phyloP scores from a whole-genome alignment of 2,888 invertebrate genomes.

The Tenodera sinensis region DNA sequence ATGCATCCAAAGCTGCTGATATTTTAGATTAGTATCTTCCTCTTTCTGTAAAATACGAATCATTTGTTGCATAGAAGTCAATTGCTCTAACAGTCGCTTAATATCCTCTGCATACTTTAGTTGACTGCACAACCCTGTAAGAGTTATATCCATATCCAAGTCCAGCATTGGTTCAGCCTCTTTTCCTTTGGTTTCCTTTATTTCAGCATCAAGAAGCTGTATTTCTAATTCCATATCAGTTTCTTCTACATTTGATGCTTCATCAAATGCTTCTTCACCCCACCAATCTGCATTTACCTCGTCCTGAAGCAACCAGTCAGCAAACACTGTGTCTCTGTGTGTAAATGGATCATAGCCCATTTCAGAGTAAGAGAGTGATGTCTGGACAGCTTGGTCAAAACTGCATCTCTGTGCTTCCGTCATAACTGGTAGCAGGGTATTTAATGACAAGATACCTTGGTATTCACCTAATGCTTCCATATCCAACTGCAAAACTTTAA shows the following conservation, averaged over 20 bases:
- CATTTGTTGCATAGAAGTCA: neutral
- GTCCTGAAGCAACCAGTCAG: neutral
- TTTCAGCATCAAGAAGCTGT: neutral
- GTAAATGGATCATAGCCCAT: neutral
- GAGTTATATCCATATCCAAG: neutral
- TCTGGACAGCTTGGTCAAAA: neutral
- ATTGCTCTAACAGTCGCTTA: neutral
- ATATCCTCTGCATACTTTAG: neutral
- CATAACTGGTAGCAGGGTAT: neutral
- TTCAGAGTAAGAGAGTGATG: neutral
- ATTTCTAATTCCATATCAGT: neutral
- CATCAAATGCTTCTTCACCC: neutral
- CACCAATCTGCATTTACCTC: neutral
- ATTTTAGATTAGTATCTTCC: neutral
- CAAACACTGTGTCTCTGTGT: neutral
- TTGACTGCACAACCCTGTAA: neutral
- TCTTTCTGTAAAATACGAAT: neutral
- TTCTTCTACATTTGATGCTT: neutral
- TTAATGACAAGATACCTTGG: conserved; percentile 38
- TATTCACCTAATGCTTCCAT: conserved; percentile 40
- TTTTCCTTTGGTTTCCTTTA: neutral
- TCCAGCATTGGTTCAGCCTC: neutral
- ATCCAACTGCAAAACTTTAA: conserved; percentile 22
- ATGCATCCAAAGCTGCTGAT: neutral
- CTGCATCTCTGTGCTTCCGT: neutral